phyloP scores from a whole-genome alignment of 2,888 invertebrate genomes.

The Volucella inflata region DNA sequence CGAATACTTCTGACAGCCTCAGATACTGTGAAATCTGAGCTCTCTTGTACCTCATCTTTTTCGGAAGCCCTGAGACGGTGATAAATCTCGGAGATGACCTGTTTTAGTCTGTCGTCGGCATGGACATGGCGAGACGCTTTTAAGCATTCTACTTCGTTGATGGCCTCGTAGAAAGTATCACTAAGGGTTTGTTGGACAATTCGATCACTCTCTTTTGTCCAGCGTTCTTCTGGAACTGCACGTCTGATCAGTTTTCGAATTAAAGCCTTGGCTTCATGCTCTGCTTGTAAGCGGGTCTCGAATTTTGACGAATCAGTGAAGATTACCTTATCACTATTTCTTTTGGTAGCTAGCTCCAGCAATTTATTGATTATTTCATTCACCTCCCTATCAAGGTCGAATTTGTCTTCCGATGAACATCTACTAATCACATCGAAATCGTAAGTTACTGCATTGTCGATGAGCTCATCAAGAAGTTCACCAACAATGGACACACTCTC shows the following conservation, averaged over 20 bases:
- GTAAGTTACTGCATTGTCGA: conserved; percentile 41
- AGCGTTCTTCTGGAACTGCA: conserved; percentile 79
- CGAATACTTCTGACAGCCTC: conserved; percentile 12
- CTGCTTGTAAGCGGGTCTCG: neutral
- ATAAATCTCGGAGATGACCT: conserved; percentile 50
- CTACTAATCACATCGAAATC: conserved; percentile 53
- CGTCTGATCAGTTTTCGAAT: conserved; percentile 79
- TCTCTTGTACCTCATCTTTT: neutral
- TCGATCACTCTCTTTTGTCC: conserved; percentile 78
- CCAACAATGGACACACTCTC: conserved; percentile 42
- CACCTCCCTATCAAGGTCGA: conserved; percentile 25
- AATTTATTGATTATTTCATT: conserved; percentile 44
- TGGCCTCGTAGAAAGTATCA: conserved; percentile 78
- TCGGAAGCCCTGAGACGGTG: conserved; percentile 19
- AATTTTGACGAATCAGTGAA: conserved; percentile 39
- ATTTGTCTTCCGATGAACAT: conserved; percentile 32
- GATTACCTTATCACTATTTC: neutral
- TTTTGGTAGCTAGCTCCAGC: neutral
- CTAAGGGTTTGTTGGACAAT: conserved; percentile 77
- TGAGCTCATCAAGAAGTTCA: conserved; percentile 50
- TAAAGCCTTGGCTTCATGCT: conserved; percentile 78
- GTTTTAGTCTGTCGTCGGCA: conserved; percentile 31
- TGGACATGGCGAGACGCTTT: conserved; percentile 43
- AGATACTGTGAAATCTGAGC: neutral
- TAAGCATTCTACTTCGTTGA: conserved; percentile 61